Conservation (phyloP, 2,113 vertebrate genomes). For the Melanerpes formicivorus region DNA sequence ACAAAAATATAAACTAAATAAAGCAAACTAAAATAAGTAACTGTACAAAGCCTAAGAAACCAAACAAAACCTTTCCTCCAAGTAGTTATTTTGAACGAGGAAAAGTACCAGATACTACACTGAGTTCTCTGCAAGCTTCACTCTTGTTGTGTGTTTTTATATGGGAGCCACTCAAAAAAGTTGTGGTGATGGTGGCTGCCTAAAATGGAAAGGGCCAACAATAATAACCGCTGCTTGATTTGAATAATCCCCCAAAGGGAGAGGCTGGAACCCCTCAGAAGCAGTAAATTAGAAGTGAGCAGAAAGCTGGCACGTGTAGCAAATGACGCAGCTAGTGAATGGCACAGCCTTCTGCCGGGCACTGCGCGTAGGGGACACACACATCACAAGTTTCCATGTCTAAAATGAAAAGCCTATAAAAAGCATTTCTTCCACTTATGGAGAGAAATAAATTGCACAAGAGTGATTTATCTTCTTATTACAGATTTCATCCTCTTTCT, state of each 20-base stretch:
- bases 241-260: constrained; percentile 6
- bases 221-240: constrained; percentile 3
- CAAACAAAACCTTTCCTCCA: constrained; percentile 42
- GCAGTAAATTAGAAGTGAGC: constrained; percentile 50
- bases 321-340: constrained; percentile 22
- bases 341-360: constrained; percentile 28
- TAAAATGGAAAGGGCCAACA: constrained; percentile 44
- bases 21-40: constrained; percentile 28
- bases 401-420: constrained; percentile 59
- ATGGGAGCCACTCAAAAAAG: background rate
- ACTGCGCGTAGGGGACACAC: background rate
- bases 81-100: constrained; percentile 20
- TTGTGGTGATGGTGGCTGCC: background rate
- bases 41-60: constrained; percentile 58
- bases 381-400: constrained; percentile 24
- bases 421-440: constrained; percentile 47
- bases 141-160: constrained; percentile 1
- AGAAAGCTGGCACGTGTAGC: constrained; percentile 7
- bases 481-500: background rate
- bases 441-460: constrained; percentile 35
- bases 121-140: background rate
- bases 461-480: constrained; percentile 27
- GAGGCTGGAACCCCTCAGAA: constrained; percentile 32
- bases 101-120: constrained; percentile 24
- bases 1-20: constrained; percentile 50